Percentiles rank a stretch among this genome's conserved stretches.
These are phyloP conservation scores for Stomatorhinus ivindoensis DNA, from an alignment of 2,113 vertebrate genomes.

Conservation along the genomic window DNA sequence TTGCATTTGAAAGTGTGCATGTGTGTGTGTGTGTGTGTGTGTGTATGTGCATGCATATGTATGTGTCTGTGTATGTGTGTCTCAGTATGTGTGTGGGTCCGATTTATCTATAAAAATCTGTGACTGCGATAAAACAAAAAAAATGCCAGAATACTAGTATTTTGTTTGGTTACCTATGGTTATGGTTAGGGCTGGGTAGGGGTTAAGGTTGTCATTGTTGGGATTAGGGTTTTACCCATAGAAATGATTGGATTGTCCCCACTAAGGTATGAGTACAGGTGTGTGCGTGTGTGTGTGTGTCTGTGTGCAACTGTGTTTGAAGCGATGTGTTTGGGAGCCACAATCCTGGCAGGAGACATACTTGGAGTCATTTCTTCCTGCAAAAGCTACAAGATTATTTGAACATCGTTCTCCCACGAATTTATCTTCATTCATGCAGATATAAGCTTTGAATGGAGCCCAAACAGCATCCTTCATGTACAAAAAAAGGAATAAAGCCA, in stretches of 20 bases:
- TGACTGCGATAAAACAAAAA: too few species aligned
- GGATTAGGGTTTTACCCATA: too few species aligned
- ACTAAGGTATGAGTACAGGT: neutral
- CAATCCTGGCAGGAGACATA: conserved; percentile 53
- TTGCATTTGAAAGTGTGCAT: neutral
- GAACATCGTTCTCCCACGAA: conserved; percentile 42
- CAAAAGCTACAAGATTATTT: conserved; percentile 40
- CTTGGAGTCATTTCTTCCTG: conserved; percentile 62
- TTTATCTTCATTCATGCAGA: conserved; percentile 63
- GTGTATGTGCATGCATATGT: too few species aligned
- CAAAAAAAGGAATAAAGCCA: conserved; percentile 11
- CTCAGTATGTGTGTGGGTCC: too few species aligned
- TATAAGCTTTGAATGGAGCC: conserved; percentile 35
- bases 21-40: too few species aligned
- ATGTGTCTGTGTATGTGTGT: neutral
- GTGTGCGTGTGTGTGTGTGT: neutral
- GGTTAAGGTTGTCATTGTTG: too few species aligned
- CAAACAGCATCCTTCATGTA: conserved; percentile 28
- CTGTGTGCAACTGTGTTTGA: neutral
- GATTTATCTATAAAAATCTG: too few species aligned
- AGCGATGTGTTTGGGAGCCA: conserved; percentile 21
- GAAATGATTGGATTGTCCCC: too few species aligned
- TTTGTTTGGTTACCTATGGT: too few species aligned
- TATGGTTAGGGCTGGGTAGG: too few species aligned
- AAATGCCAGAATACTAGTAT: too few species aligned